phyloP scores from a whole-genome alignment of 2,888 invertebrate species.

The Zaprionus obscuricornis region DNA sequence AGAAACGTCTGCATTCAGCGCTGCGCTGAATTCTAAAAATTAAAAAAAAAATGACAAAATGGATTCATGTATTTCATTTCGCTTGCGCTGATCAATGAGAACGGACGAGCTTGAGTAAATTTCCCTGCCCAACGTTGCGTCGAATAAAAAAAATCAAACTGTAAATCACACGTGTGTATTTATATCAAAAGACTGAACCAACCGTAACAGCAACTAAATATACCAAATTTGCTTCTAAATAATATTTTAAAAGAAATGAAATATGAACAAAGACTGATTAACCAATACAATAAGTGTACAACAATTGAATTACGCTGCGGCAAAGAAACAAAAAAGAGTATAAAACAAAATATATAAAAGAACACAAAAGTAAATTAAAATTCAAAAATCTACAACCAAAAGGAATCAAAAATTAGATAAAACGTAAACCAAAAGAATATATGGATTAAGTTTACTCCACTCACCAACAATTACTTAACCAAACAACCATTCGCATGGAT shows the following conservation, averaged over 20 bases:
- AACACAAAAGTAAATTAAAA: conserved; percentile 34
- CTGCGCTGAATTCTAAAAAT: conserved; percentile 34
- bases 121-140: conserved; percentile 20
- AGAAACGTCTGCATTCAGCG: conserved; percentile 46
- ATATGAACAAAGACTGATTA: conserved; percentile 70
- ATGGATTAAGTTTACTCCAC: conserved; percentile 82
- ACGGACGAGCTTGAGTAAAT: conserved; percentile 58
- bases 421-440: conserved; percentile 46
- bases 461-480: conserved; percentile 12
- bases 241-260: conserved; percentile 23
- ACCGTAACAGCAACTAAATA: conserved; percentile 31
- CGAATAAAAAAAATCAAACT: conserved; percentile 40
- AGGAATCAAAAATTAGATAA: conserved; percentile 41
- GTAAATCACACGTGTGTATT: conserved; percentile 44
- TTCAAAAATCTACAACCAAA: conserved; percentile 42
- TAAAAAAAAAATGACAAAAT: conserved; percentile 27
- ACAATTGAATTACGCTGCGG: conserved; percentile 51
- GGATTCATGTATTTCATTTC: conserved; percentile 42
- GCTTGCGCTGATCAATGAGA: conserved; percentile 62
- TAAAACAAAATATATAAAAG: conserved; percentile 48
- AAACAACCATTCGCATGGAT: conserved; percentile 55
- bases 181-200: conserved; percentile 65
- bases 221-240: conserved; percentile 54
- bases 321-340: conserved; percentile 5
- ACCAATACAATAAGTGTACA: conserved; percentile 51